phyloP scores from a whole-genome alignment of 2,113 vertebrate species.

The Callipepla squamata region DNA sequence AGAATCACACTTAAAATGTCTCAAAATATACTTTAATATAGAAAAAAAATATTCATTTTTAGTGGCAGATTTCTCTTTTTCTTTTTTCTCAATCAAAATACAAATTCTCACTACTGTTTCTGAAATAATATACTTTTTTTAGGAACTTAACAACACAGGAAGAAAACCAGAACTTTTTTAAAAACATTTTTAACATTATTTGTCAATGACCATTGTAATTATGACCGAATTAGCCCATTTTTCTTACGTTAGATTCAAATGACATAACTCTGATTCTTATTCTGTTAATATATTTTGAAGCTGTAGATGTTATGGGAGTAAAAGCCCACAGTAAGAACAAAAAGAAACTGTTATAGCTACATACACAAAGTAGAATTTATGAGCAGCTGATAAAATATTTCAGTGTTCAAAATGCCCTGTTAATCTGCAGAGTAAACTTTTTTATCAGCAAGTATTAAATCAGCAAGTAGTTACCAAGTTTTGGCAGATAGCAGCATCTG shows the following conservation, averaged over 20 bases:
- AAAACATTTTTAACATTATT: background rate
- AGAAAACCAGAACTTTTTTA: background rate
- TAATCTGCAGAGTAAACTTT: background rate
- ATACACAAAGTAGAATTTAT: background rate
- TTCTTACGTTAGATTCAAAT: background rate
- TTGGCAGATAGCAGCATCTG: background rate
- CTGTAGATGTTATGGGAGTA: background rate
- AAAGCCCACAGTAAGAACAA: background rate
- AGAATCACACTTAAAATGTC: background rate
- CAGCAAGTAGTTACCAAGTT: background rate
- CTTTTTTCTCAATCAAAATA: background rate
- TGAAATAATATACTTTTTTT: background rate
- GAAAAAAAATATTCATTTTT: background rate
- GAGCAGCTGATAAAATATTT: background rate
- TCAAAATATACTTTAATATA: background rate
- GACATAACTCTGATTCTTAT: background rate
- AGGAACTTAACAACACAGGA: background rate
- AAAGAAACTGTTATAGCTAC: background rate
- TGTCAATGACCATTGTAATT: background rate
- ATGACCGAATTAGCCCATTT: background rate
- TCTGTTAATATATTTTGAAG: background rate
- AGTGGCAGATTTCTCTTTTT: background rate
- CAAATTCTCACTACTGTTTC: background rate
- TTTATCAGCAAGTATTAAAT: background rate
- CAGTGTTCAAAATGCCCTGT: background rate